Percentiles rank a stretch among this genome's conserved stretches.
These are phyloP conservation scores for Xyrichtys novacula DNA, from an alignment of 2,797 vertebrate species.

Conservation along the genomic window DNA sequence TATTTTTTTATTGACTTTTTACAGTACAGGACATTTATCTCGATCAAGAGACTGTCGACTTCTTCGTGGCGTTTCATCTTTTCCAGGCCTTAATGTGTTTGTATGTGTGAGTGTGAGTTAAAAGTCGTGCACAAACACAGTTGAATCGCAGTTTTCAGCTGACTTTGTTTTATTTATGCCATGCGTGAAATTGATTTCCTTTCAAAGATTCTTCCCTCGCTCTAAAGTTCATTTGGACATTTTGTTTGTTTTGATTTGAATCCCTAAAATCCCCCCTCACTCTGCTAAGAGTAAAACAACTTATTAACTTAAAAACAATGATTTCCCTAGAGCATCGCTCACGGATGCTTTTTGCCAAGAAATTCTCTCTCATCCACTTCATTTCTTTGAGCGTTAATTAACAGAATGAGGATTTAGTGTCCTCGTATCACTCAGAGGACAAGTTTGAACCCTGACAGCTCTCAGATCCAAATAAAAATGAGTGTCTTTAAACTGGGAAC, in stretches of 20 bases:
- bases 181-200: slow-evolving; percentile 62
- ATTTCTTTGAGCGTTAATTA: slow-evolving; percentile 75
- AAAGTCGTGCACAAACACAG: slow-evolving; percentile 33
- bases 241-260: slow-evolving; percentile 76
- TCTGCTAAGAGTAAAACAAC: slow-evolving; percentile 74
- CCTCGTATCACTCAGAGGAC: slow-evolving; percentile 67
- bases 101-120: background rate
- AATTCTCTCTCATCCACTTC: slow-evolving; percentile 62
- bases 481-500: slow-evolving; percentile 53
- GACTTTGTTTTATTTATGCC: slow-evolving; percentile 49
- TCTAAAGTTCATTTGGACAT: slow-evolving; percentile 72
- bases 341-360: slow-evolving; percentile 60
- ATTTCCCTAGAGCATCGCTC: slow-evolving; percentile 74
- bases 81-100: slow-evolving; percentile 27
- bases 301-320: slow-evolving; percentile 80
- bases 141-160: slow-evolving; percentile 21
- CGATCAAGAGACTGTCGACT: slow-evolving; percentile 55
- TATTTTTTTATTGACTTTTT: slow-evolving; percentile 55
- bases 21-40: slow-evolving; percentile 66
- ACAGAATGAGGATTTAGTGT: slow-evolving; percentile 77
- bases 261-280: slow-evolving; percentile 70
- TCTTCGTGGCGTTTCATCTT: slow-evolving; percentile 41
- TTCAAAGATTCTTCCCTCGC: slow-evolving; percentile 53
- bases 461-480: slow-evolving; percentile 61
- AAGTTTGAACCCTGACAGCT: slow-evolving; percentile 55